Conservation (phyloP, 2,888 invertebrate genomes). For the Ophion ventricosus region DNA sequence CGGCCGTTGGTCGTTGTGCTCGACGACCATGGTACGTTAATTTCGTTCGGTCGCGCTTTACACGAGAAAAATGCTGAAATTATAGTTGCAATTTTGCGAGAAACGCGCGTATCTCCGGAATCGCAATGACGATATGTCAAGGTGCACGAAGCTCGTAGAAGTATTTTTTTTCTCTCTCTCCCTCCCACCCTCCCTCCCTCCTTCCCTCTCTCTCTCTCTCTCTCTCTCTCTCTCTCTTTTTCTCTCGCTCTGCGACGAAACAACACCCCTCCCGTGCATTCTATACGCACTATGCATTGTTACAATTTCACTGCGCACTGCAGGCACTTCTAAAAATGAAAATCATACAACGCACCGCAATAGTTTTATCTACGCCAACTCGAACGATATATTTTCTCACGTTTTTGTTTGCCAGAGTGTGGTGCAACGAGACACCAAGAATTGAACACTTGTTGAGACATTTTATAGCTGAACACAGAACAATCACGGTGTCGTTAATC, state of each 20-base stretch:
- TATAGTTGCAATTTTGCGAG: conserved; percentile 25
- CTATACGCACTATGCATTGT: too few relatives aligned
- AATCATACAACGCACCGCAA: background rate
- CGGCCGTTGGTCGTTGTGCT: conserved; percentile 31
- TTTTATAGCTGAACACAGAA: background rate
- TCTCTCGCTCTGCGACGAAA: too few relatives aligned
- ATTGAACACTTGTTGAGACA: background rate
- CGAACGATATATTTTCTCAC: background rate
- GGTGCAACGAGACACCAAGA: background rate
- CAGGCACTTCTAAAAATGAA: too few relatives aligned
- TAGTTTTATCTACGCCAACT: background rate
- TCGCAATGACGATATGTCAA: background rate
- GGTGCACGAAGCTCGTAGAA: background rate
- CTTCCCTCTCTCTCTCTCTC: background rate
- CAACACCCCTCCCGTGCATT: too few relatives aligned
- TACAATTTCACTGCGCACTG: too few relatives aligned
- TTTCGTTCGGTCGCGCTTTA: conserved; percentile 30
- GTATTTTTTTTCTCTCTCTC: conserved; percentile 24
- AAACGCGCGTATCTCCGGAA: conserved; percentile 7
- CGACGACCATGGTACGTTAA: conserved; percentile 18
- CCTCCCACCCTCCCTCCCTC: background rate
- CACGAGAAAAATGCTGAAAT: conserved; percentile 17
- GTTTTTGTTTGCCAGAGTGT: background rate
- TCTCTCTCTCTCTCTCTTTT: background rate
- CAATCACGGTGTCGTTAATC: background rate